A percentile compares a stretch with the other conserved stretches of the same genome.
phyloP scores from a whole-genome alignment of 2,888 invertebrate genomes.

The Ennomos fuscantarius region DNA sequence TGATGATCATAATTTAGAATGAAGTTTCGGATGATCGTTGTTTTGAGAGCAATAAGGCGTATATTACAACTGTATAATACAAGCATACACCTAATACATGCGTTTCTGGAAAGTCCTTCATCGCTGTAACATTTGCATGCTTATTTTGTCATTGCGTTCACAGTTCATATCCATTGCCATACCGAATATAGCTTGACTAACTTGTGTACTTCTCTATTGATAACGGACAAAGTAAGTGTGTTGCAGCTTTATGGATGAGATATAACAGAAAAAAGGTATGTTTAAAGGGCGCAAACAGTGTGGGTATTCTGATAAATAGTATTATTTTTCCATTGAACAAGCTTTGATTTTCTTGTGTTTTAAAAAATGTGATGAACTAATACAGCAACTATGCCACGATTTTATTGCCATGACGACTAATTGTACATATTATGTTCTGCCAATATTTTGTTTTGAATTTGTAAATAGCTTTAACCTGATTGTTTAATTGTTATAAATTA shows the following conservation, averaged over 20 bases:
- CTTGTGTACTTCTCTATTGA: slow-evolving; percentile 21
- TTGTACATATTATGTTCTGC: neutral
- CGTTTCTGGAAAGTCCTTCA: slow-evolving; percentile 22
- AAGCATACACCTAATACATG: slow-evolving; percentile 4
- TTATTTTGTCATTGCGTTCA: slow-evolving; percentile 42
- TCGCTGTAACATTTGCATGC: slow-evolving; percentile 33
- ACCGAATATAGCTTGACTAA: slow-evolving; percentile 47
- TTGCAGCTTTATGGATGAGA: neutral
- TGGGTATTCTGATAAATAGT: neutral
- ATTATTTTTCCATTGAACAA: neutral
- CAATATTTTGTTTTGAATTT: slow-evolving; percentile 3
- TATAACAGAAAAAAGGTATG: no score
- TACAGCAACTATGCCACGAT: neutral
- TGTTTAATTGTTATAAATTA: slow-evolving; percentile 1
- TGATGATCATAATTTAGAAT: no score
- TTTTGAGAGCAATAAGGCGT: no score
- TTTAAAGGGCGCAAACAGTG: no score
- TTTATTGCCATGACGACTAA: neutral
- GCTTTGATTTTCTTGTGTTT: neutral
- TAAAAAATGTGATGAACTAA: neutral
- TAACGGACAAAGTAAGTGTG: slow-evolving; percentile 40
- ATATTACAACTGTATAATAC: no score
- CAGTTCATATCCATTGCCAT: slow-evolving; percentile 40
- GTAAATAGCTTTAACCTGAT: slow-evolving; percentile 5
- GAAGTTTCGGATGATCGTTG: no score